Conservation (phyloP, 2,113 vertebrate genomes). For the Toxostoma redivivum region DNA sequence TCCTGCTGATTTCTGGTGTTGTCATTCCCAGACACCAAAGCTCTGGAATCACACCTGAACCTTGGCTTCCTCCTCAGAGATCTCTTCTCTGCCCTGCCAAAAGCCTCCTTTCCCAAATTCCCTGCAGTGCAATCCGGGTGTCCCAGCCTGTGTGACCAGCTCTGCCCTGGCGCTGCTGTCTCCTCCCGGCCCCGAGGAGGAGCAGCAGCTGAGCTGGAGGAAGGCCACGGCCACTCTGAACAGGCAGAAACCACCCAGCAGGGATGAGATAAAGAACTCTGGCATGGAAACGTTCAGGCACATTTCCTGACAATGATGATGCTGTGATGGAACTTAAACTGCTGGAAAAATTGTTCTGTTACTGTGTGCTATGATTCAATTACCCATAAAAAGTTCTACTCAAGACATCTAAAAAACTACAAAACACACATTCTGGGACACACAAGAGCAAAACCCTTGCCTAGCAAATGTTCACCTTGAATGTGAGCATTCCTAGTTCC, state of each 20-base stretch:
- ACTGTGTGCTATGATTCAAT: background rate
- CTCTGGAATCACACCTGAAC: background rate
- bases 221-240: accelerated
- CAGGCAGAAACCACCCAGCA: accelerated
- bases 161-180: accelerated
- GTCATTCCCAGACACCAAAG: no score
- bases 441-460: background rate
- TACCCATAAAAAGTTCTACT: background rate
- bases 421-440: background rate
- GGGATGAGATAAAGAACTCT: no score
- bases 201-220: background rate
- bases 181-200: accelerated
- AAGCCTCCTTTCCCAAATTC: background rate
- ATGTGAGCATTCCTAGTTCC: background rate
- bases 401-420: background rate
- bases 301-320: background rate
- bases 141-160: accelerated
- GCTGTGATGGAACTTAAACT: background rate
- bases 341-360: background rate
- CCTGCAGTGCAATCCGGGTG: accelerated
- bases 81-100: background rate
- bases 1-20: background rate
- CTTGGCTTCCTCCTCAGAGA: background rate
- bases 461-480: accelerated
- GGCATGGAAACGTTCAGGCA: background rate